phyloP scores from a whole-genome alignment of 2,888 invertebrate genomes.

The Lathronympha strigana region DNA sequence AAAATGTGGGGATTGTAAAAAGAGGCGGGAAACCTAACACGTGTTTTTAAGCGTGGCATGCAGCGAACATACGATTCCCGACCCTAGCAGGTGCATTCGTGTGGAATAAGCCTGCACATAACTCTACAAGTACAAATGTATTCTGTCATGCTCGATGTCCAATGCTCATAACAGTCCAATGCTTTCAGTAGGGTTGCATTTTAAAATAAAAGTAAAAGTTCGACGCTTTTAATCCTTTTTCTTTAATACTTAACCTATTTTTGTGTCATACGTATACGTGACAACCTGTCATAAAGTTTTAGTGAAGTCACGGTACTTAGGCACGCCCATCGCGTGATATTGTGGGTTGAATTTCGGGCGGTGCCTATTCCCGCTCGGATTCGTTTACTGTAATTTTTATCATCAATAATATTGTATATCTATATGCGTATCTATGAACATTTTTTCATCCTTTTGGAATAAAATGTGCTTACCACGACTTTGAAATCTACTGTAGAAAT shows the following conservation, averaged over 20 bases:
- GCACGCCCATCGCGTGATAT: slow-evolving; percentile 39
- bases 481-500: no score
- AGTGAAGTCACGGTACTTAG: slow-evolving; percentile 23
- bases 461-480: no score
- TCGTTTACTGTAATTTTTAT: slow-evolving; percentile 18
- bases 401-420: slow-evolving; percentile 7
- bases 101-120: slow-evolving; percentile 26
- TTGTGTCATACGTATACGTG: slow-evolving; percentile 26
- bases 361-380: slow-evolving; percentile 22
- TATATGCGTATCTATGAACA: neutral
- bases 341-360: slow-evolving; percentile 36
- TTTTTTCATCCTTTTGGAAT: neutral
- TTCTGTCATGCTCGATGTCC: slow-evolving; percentile 26
- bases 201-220: slow-evolving; percentile 4
- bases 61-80: slow-evolving; percentile 23
- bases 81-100: slow-evolving; percentile 22
- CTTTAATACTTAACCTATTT: slow-evolving; percentile 14
- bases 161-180: slow-evolving; percentile 24
- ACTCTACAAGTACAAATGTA: slow-evolving; percentile 29
- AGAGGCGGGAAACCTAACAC: slow-evolving; percentile 9
- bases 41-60: slow-evolving; percentile 6
- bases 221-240: neutral
- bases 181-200: neutral
- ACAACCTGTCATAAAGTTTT: slow-evolving; percentile 29
- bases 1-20: no score